phyloP scores from a whole-genome alignment of 2,888 invertebrate species.

The Spodoptera picta region DNA sequence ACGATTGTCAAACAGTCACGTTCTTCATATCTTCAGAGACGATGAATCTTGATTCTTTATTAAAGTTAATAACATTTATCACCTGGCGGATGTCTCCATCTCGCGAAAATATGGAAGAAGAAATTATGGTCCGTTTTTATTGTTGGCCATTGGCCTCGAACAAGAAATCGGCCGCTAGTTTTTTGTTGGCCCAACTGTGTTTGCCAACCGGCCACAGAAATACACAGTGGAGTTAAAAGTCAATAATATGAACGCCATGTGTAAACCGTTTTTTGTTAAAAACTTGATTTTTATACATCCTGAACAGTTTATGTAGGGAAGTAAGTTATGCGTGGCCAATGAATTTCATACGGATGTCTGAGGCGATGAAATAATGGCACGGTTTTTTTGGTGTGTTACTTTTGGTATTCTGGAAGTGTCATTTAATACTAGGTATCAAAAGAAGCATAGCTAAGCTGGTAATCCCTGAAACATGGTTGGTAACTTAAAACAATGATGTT shows the following conservation, averaged over 20 bases:
- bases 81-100: not conserved
- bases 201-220: conserved; percentile 45
- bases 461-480: too few relatives aligned
- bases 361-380: conserved; percentile 24
- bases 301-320: conserved; percentile 45
- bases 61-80: conserved; percentile 11
- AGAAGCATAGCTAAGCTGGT: too few relatives aligned
- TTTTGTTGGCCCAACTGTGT: conserved; percentile 50
- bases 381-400: conserved; percentile 30
- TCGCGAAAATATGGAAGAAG: conserved; percentile 23
- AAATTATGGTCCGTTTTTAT: conserved; percentile 13
- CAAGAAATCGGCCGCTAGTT: conserved; percentile 35
- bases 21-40: too few relatives aligned
- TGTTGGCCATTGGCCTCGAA: conserved; percentile 43
- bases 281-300: conserved; percentile 43
- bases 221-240: conserved; percentile 47
- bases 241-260: conserved; percentile 56
- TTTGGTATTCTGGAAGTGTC: conserved; percentile 34
- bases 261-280: conserved; percentile 55
- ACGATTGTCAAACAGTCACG: too few relatives aligned
- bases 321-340: conserved; percentile 52
- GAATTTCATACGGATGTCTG: conserved; percentile 38
- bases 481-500: too few relatives aligned
- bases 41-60: conserved; percentile 1
- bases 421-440: not conserved